These are phyloP conservation scores for Linnaemya tessellans DNA, from an alignment of 2,888 invertebrate genomes.

Conservation along the genomic window DNA sequence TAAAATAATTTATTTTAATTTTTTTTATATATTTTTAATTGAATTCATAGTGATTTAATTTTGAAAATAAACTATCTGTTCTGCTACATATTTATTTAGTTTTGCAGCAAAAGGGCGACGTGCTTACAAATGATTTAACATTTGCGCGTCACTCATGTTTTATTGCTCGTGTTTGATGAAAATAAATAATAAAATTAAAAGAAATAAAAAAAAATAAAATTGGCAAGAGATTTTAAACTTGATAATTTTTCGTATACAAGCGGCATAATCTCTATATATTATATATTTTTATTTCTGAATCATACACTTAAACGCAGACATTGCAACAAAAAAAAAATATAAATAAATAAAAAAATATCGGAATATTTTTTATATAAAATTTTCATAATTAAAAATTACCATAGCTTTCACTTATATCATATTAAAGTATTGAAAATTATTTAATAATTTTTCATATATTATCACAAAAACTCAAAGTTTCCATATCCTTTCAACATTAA, in stretches of 20 bases:
- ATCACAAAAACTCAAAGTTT: slow-evolving; percentile 16
- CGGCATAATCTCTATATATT: neutral
- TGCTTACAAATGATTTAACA: slow-evolving; percentile 48
- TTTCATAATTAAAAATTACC: slow-evolving; percentile 32
- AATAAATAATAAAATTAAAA: slow-evolving; percentile 2
- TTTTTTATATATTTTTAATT: slow-evolving; percentile 6
- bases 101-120: slow-evolving; percentile 18
- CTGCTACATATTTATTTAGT: neutral
- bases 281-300: slow-evolving; percentile 10
- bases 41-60: slow-evolving; percentile 10
- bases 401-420: neutral
- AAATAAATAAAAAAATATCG: too few relatives aligned
- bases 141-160: slow-evolving; percentile 46
- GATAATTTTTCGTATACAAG: neutral
- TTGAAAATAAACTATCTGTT: slow-evolving; percentile 20
- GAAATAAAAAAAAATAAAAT: slow-evolving; percentile 22
- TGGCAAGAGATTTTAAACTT: slow-evolving; percentile 59
- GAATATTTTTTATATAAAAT: neutral
- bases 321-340: neutral
- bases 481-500: slow-evolving; percentile 39
- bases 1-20: slow-evolving; percentile 11
- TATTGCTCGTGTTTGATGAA: slow-evolving; percentile 29
- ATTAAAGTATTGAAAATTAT: neutral
- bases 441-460: slow-evolving; percentile 4
- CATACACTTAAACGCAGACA: slow-evolving; percentile 38